Percentiles rank a stretch among this genome's conserved stretches.
phyloP scores from a whole-genome alignment of 2,888 invertebrate genomes.

The Cryptocheilus praepositus region DNA sequence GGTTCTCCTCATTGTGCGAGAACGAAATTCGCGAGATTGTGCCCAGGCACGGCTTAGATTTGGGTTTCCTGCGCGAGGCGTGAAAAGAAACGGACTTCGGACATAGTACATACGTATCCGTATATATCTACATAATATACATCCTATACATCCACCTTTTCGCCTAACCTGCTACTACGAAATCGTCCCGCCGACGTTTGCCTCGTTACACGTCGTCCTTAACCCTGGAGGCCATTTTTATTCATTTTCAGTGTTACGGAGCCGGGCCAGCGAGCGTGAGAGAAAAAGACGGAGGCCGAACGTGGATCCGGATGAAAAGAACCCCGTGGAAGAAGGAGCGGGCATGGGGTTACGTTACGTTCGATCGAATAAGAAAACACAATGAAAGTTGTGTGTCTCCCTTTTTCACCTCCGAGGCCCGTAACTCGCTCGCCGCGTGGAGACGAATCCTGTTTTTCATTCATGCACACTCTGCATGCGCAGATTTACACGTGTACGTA shows the following conservation, averaged over 20 bases:
- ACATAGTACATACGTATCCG: slow-evolving; percentile 18
- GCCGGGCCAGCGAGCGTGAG: too few species aligned
- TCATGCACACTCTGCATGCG: slow-evolving; percentile 45
- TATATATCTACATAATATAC: too few species aligned
- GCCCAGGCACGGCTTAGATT: slow-evolving; percentile 37
- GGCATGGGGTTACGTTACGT: slow-evolving; percentile 54
- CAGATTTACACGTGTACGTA: too few species aligned
- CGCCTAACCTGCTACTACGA: slow-evolving; percentile 15
- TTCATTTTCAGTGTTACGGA: slow-evolving; percentile 37
- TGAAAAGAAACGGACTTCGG: slow-evolving; percentile 48
- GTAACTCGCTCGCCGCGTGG: slow-evolving; percentile 36
- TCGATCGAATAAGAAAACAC: slow-evolving; percentile 65
- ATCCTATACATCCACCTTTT: too few species aligned
- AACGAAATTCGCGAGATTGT: slow-evolving; percentile 33
- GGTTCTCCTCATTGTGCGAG: slow-evolving; percentile 33
- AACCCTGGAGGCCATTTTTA: slow-evolving; percentile 47
- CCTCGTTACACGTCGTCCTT: slow-evolving; percentile 26
- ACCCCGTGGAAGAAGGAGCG: slow-evolving; percentile 27
- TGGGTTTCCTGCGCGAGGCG: slow-evolving; percentile 37
- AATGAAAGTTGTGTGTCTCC: slow-evolving; percentile 61
- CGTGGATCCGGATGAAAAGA: too few species aligned
- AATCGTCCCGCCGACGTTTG: slow-evolving; percentile 17
- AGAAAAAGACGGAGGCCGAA: background rate
- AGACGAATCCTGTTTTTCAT: slow-evolving; percentile 72
- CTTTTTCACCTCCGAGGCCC: background rate